Conservation (phyloP, 2,888 invertebrate species). For the Dolomedes plantarius region DNA sequence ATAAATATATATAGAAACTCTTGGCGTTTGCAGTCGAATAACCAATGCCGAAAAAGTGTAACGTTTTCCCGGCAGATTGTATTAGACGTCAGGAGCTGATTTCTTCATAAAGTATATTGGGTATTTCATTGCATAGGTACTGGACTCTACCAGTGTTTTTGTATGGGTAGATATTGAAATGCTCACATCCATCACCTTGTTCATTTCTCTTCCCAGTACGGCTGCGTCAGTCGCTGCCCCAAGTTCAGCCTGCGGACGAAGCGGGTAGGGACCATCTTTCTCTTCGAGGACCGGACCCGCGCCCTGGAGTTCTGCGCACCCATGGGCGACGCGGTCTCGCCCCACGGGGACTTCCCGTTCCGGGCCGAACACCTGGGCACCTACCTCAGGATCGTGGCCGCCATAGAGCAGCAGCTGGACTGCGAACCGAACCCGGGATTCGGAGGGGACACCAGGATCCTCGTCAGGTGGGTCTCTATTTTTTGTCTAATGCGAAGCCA, state of each 20-base stretch:
- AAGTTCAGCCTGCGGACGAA: background rate
- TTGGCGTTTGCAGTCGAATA: too few relatives aligned
- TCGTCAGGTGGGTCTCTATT: too few relatives aligned
- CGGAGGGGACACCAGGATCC: background rate
- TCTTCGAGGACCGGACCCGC: background rate
- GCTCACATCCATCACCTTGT: too few relatives aligned
- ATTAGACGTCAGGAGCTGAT: too few relatives aligned
- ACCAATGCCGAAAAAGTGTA: too few relatives aligned
- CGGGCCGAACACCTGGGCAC: background rate
- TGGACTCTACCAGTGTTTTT: too few relatives aligned
- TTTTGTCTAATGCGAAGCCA: too few relatives aligned
- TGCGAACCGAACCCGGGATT: background rate
- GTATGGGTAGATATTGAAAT: too few relatives aligned
- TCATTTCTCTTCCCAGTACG: slow-evolving; percentile 17
- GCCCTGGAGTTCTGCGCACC: background rate
- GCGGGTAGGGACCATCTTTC: background rate
- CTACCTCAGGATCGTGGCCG: background rate
- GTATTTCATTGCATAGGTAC: too few relatives aligned
- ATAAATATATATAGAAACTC: too few relatives aligned
- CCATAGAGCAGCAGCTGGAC: background rate
- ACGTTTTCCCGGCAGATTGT: too few relatives aligned
- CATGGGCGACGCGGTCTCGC: background rate
- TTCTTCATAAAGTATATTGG: too few relatives aligned
- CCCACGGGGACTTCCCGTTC: slow-evolving; percentile 2
- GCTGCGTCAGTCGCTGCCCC: background rate